Conservation (phyloP, 2,797 vertebrate species). For the Myripristis murdjan region DNA sequence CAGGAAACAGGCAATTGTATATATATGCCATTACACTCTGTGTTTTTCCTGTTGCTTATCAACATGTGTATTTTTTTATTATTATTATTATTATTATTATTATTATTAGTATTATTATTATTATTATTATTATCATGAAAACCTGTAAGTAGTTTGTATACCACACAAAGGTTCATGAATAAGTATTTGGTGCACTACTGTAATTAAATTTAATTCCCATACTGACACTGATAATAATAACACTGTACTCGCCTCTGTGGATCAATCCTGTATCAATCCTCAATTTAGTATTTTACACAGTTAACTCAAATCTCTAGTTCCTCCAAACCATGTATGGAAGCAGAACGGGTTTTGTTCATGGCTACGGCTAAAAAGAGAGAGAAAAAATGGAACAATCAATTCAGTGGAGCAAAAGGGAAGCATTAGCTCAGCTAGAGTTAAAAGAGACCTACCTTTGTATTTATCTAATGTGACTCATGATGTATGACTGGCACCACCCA, state of each 20-base stretch:
- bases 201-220: background rate
- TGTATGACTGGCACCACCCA: background rate
- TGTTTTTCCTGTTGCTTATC: background rate
- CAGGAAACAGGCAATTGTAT: too few relatives aligned
- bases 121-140: background rate
- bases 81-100: too few relatives aligned
- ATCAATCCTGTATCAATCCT: too few relatives aligned
- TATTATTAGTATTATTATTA: too few relatives aligned
- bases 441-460: background rate
- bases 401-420: constrained; percentile 6
- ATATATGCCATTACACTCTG: background rate
- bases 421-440: constrained; percentile 1
- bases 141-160: background rate
- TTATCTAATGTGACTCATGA: background rate
- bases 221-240: too few relatives aligned
- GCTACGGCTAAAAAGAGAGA: background rate
- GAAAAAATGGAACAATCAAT: background rate
- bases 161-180: background rate
- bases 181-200: background rate
- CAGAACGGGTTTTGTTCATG: background rate
- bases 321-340: background rate
- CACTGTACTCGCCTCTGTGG: too few relatives aligned
- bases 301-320: background rate
- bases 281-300: background rate
- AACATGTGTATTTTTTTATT: too few relatives aligned